Evolutionary conservation across 1,140 invertebrate species (phyloP).

Genomic region (Monomorium pharaonis): DNA sequence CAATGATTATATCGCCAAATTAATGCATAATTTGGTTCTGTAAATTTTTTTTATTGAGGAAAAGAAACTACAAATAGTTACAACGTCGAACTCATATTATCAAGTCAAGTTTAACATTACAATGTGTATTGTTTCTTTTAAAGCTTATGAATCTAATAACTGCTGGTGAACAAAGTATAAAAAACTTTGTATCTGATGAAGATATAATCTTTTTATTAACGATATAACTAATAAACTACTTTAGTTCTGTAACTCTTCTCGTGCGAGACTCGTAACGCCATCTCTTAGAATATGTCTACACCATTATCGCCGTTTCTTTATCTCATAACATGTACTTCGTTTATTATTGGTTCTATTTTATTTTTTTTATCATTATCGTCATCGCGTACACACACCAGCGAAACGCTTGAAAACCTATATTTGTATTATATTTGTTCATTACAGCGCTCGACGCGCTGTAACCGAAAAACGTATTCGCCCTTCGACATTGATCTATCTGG

Average conservation of each 20-base stretch:
- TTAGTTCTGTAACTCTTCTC: background rate
- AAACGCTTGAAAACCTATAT: background rate
- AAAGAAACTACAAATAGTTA: background rate
- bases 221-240: background rate
- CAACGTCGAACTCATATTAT: background rate
- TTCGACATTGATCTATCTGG: slow-evolving; percentile 12
- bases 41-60: background rate
- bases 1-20: background rate
- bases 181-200: background rate
- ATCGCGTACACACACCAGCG: background rate
- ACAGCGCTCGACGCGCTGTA: background rate
- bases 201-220: background rate
- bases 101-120: background rate
- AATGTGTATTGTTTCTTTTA: background rate
- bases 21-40: background rate
- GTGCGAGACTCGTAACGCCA: slow-evolving; percentile 63
- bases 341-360: background rate
- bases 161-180: background rate
- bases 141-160: background rate
- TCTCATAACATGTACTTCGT: slow-evolving; percentile 26
- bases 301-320: slow-evolving; percentile 28
- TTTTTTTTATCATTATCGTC: slow-evolving; percentile 4
- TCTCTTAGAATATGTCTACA: slow-evolving; percentile 54
- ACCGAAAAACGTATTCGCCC: slow-evolving; percentile 16
- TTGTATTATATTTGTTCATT: slow-evolving; percentile 4